Percentiles rank a stretch among this genome's conserved stretches.
Conservation (phyloP, 2,888 invertebrate genomes). For the Cosmorhoe ocellata region DNA sequence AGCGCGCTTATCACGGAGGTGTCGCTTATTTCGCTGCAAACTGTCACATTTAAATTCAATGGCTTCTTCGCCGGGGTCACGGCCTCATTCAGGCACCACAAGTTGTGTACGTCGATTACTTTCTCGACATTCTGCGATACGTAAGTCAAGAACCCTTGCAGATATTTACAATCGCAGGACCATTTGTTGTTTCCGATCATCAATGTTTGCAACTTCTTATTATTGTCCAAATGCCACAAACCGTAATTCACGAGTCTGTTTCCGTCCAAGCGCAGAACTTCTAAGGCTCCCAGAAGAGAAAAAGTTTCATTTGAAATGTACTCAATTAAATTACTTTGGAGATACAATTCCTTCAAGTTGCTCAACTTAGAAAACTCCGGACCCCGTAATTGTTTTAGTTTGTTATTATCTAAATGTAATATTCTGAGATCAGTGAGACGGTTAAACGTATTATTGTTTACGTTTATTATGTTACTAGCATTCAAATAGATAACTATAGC, state of each 20-base stretch:
- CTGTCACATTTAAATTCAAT: constrained; percentile 91
- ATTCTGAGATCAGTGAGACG: constrained; percentile 89
- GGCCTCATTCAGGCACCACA: constrained; percentile 90
- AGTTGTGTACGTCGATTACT: constrained; percentile 87
- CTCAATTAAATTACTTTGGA: constrained; percentile 92
- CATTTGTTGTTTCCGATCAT: constrained; percentile 92
- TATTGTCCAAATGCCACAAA: constrained; percentile 89
- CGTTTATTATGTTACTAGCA: constrained; percentile 88
- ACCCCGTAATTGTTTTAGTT: constrained; percentile 88
- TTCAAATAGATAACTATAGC: constrained; percentile 91
- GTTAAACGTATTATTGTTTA: constrained; percentile 93
- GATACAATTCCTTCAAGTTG: constrained; percentile 90
- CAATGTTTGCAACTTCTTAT: constrained; percentile 87
- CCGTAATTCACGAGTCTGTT: constrained; percentile 91
- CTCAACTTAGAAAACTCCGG: constrained; percentile 92
- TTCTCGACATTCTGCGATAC: constrained; percentile 90
- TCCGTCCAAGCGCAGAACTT: constrained; percentile 92
- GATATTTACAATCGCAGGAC: constrained; percentile 95
- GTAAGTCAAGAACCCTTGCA: constrained; percentile 91
- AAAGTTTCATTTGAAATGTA: constrained; percentile 92
- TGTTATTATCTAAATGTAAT: constrained; percentile 93
- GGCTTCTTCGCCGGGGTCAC: constrained; percentile 86
- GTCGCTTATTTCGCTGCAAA: constrained; percentile 92
- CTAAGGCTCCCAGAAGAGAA: constrained; percentile 88
- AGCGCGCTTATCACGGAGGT: constrained; percentile 90